phyloP scores from a whole-genome alignment of 2,888 invertebrate genomes.

The Tachina lurida region DNA sequence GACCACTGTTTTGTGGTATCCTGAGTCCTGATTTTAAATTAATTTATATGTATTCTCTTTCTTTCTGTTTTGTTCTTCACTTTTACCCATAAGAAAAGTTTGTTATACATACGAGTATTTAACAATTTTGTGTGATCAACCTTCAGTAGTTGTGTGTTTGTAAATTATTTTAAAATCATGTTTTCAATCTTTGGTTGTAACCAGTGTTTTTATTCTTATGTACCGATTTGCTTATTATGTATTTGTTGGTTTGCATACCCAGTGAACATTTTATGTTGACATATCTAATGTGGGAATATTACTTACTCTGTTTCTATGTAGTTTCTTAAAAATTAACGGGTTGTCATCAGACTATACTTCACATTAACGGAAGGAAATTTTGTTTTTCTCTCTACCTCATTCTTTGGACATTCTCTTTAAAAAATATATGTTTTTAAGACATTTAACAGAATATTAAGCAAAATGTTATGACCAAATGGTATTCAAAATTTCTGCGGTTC shows the following conservation, averaged over 20 bases:
- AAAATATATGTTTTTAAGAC: too few species aligned
- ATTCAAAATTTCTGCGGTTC: too few species aligned
- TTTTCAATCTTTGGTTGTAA: constrained; percentile 13
- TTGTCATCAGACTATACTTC: too few species aligned
- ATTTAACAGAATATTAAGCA: too few species aligned
- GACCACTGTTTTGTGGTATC: constrained; percentile 74
- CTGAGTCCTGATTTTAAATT: constrained; percentile 77
- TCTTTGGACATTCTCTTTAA: too few species aligned
- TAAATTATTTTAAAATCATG: constrained; percentile 67
- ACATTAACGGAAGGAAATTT: too few species aligned
- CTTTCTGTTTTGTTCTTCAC: constrained; percentile 24
- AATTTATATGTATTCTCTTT: constrained; percentile 69
- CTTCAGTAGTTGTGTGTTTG: constrained; percentile 15
- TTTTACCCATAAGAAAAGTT: constrained; percentile 34
- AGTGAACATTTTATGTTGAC: too few species aligned
- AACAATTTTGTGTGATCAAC: constrained; percentile 16
- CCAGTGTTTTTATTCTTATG: constrained; percentile 35
- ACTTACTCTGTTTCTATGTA: too few species aligned
- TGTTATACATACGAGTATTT: constrained; percentile 67
- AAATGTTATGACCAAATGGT: too few species aligned
- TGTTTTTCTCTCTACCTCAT: too few species aligned
- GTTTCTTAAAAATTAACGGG: too few species aligned
- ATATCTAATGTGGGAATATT: too few species aligned
- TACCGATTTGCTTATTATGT: constrained; percentile 29
- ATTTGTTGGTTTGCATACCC: constrained; percentile 46